Evolutionary conservation across 2,888 invertebrate species (phyloP), one percentile per base, ranked within the genome.

Genomic region (Tenthredo distinguenda): DNA sequence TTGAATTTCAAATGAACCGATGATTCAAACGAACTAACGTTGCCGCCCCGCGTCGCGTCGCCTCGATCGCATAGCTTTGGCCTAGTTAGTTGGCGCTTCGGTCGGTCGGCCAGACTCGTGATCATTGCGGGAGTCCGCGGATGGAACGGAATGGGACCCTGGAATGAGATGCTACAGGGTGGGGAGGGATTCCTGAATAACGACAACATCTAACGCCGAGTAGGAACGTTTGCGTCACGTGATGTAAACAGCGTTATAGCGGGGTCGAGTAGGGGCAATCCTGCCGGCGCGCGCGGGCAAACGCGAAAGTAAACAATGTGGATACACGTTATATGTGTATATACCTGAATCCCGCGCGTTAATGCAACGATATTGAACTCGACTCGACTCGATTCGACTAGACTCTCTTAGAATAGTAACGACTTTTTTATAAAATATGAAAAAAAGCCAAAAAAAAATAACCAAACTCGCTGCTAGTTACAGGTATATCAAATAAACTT

Each of bases 171-270:
- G 37, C 9, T 31, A 1, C 34, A n/a, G 12, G 12, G 21, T n/a
- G 43, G 72, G 31, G 43, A 43, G 43, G n/a, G 72, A 43, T n/a
- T 43, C 40, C 40, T 40, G 72, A 74, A 43, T 43, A 74, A 74
- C 72, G 37, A 74, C 40, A 71, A 37, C 40, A 74, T 43, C 72
- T 40, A 74, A 74, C 72, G 72, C 37, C 37, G 72, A 9, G 40
- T 18, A 68, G 72, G n/a, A 15, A 12, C 72, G 40, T 18, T 43
- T 26, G 4, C n/a, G 71, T 83, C 83, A 83, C 83, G 83, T 83
- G 83, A 83, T 83, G 83, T 83, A 83, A 83, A 83, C 83, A 83
- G 55, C 47, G 6, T 37, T 71, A 71, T n/a, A 55, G 7, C 18
- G 55, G 55, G n/a, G 2, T 55, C 55, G 55, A 37, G n/a, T 71